These are phyloP conservation scores for Accipiter cooperii DNA, from an alignment of 2,113 vertebrate genomes.

Conservation along the genomic window DNA sequence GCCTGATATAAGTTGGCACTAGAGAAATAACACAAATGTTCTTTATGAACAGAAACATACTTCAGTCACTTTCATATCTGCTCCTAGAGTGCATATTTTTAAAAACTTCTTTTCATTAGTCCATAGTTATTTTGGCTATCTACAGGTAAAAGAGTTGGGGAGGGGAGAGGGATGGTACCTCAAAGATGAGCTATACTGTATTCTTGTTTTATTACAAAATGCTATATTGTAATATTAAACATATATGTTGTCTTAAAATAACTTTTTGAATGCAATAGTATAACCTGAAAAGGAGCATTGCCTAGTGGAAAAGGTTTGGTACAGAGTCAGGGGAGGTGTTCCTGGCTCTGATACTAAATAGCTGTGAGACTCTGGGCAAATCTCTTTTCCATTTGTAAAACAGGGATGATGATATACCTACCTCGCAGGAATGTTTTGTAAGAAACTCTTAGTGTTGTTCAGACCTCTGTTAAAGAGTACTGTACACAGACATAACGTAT, in stretches of 20 bases:
- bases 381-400: background rate
- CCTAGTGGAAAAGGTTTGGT: background rate
- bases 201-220: slow-evolving; percentile 1
- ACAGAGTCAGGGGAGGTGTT: background rate
- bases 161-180: background rate
- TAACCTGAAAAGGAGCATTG: background rate
- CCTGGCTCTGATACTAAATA: background rate
- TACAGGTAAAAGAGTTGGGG: background rate
- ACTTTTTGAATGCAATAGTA: background rate
- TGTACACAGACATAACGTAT: background rate
- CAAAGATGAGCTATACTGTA: background rate
- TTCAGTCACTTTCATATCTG: background rate
- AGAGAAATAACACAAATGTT: background rate
- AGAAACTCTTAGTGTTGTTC: background rate
- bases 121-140: background rate
- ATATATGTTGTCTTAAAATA: background rate
- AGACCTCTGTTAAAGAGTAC: background rate
- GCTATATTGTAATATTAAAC: background rate
- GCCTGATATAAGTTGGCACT: background rate
- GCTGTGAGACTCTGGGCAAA: background rate
- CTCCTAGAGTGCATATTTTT: background rate
- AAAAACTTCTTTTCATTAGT: background rate
- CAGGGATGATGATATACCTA: background rate
- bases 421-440: background rate
- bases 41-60: background rate